Base-by-base conservation (phyloP, 2,888 invertebrate species). In the Byasa hedistus region DNA sequence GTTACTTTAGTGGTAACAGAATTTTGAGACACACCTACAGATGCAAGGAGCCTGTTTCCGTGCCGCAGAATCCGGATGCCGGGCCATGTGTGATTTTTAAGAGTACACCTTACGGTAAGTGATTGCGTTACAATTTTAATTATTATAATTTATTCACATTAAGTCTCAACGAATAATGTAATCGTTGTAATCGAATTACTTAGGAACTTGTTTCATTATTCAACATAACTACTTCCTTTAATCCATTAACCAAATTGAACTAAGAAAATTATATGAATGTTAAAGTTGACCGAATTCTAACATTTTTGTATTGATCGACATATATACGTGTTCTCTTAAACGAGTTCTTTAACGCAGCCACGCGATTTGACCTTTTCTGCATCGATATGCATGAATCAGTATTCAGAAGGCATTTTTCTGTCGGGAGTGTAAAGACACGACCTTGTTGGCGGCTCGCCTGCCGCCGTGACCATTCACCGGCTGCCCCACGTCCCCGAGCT, bases 1-100 rank as follows among this genome's bases (percentile, higher is more conserved):
- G 63, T 22, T 68, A 74, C 68, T 73, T 74, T 76, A 77, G 80
- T 76, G 58, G 66, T 76, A 77, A 83, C 79, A 84, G 79, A 84
- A 81, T 85, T 84, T 79, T 79, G 82, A 81, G 82, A 81, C 85
- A 83, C 82, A 82, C 85, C 85, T 87, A 80, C 76, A 75, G 73
- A 76, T 75, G 68, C 71, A 69, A 72, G 71, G 75, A 80, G 84
- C 79, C 79, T 78, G 82, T 82, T 83, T 82, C 79, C 80, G 70
- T 71, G 69, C 66, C 55, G 56, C 69, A 73, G 76, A 73, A 75
- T 76, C 76, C 79, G 75, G 75, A 75, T 77, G 79, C 84, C 81
- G 83, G 87, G 85, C 80, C 70, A 81, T 81, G 79, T 83, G 80
- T 82, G 77, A 84, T 77, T 79, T 81, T 81, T 73, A 68, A 75